These are phyloP conservation scores for Acanthosepion lycidas DNA, from an alignment of 2,888 invertebrate species.

Conservation along the genomic window DNA sequence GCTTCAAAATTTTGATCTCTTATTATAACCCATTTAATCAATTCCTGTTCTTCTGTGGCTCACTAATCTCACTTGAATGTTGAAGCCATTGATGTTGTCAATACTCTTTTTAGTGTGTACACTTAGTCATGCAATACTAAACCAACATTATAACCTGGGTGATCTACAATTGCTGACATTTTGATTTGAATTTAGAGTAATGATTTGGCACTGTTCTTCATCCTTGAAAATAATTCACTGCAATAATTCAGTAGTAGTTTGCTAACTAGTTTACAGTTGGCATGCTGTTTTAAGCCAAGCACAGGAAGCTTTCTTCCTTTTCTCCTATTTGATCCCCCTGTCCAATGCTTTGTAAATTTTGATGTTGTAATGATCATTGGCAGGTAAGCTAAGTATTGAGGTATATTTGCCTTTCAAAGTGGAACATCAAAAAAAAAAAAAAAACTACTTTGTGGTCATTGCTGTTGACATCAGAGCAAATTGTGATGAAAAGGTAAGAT, in stretches of 20 bases:
- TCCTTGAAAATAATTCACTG: not conserved
- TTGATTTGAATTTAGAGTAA: too few relatives aligned
- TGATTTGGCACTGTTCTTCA: not conserved
- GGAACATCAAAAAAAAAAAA: not conserved
- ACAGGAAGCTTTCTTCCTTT: conserved; percentile 3
- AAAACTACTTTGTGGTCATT: not conserved
- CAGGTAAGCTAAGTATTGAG: not conserved
- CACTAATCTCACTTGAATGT: too few relatives aligned
- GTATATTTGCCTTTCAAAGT: not conserved
- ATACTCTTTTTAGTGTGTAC: not conserved
- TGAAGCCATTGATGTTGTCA: not conserved
- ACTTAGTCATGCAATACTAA: not conserved
- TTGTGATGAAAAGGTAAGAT: not conserved
- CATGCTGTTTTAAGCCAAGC: not conserved
- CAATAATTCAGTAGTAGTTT: not conserved
- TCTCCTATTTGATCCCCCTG: not conserved
- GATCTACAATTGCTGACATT: not conserved
- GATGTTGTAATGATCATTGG: not conserved
- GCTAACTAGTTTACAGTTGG: conserved; percentile 16
- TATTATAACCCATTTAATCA: too few relatives aligned
- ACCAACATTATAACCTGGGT: not conserved
- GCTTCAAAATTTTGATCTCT: not conserved
- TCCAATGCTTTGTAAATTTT: not conserved
- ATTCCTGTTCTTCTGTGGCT: too few relatives aligned
- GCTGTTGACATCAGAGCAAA: not conserved